Base-by-base conservation (phyloP, 2,113 vertebrate species). In the Dipodomys stephensi region DNA sequence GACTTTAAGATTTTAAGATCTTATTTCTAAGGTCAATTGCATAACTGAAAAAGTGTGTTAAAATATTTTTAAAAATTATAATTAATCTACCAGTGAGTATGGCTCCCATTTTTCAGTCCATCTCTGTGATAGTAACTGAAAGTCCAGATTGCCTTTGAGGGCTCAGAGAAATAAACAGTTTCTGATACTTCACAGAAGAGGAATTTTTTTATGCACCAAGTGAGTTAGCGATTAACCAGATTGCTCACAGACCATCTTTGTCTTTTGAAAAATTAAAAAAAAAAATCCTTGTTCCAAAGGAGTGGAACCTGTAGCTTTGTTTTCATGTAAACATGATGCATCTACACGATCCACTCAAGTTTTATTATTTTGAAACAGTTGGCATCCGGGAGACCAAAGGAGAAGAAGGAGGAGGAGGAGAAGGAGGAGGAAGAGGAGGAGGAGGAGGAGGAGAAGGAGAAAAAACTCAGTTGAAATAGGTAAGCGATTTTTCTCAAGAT, bases 61-160 rank as follows among this genome's bases (percentile, higher is more conserved):
- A 93, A 95, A 95, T 87, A 89, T 80, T 77, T 95, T 94, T 87
- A 80, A 92, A 83, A 93, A 46, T 32, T 65, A 39, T 98, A 97
- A 98, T 97, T 98, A 95, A 97, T 96, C 97, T 98, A 95, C 96
- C 97, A 97, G 97, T 16, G 83, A 92, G 85, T 96, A 15, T n/a
- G 22, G 53, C 90, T 97, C 93, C 94, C 53, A 13, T 97, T 98
- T 97, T 98, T 98, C 97, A 95, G n/a, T 97, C 44, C 73, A 85
- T 94, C 92, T 73, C 86, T 94, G 85, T 74, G 93, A 95, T 88
- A 96, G 95, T 98, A 95, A 98, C 97, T 97, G 95, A 96, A 98
- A 98, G 97, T 97, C 97, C 98, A 98, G 98, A 97, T 94, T 28
- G 49, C 67, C n/a, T 93, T 77, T 90, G 97, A 97, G 88, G 87